Evolutionary conservation across 2,797 vertebrate species (phyloP).

Genomic region (Clangula hyemalis): DNA sequence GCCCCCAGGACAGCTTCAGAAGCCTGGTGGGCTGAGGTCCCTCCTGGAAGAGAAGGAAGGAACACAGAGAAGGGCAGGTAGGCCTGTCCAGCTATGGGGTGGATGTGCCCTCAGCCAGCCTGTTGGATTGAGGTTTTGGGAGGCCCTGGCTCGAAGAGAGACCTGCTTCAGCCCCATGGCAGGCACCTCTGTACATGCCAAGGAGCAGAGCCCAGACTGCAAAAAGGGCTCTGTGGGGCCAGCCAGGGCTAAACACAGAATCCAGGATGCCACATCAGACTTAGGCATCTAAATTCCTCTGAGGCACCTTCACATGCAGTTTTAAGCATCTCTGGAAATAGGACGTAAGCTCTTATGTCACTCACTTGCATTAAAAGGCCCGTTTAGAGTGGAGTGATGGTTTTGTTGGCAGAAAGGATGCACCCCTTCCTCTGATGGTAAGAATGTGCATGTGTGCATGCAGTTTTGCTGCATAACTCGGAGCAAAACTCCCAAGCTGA

Average conservation of each 20-base stretch:
- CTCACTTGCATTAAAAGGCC: not conserved
- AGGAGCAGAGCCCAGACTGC: not conserved
- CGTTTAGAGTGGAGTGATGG: not conserved
- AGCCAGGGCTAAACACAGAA: not conserved
- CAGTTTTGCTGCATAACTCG: not conserved
- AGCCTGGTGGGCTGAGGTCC: not conserved
- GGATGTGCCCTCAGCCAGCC: not conserved
- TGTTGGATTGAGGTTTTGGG: not conserved
- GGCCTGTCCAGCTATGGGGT: not conserved
- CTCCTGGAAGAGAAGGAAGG: not conserved
- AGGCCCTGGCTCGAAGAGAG: not conserved
- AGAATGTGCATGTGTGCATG: rapidly evolving
- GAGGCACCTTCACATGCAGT: not conserved
- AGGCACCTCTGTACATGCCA: rapidly evolving
- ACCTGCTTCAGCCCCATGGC: not conserved
- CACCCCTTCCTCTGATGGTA: not conserved
- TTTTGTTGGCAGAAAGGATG: not conserved
- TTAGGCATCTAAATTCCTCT: not conserved
- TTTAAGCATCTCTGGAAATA: not conserved
- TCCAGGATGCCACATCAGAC: rapidly evolving
- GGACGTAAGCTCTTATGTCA: not conserved
- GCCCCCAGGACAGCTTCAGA: not conserved
- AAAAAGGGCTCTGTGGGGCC: not conserved
- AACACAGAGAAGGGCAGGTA: not conserved
- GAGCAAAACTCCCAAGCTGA: not conserved